Evolutionary conservation across 2,113 vertebrate species (phyloP), one percentile per base, ranked within the genome.

Genomic region (Dolichallabes microphthalmus): DNA sequence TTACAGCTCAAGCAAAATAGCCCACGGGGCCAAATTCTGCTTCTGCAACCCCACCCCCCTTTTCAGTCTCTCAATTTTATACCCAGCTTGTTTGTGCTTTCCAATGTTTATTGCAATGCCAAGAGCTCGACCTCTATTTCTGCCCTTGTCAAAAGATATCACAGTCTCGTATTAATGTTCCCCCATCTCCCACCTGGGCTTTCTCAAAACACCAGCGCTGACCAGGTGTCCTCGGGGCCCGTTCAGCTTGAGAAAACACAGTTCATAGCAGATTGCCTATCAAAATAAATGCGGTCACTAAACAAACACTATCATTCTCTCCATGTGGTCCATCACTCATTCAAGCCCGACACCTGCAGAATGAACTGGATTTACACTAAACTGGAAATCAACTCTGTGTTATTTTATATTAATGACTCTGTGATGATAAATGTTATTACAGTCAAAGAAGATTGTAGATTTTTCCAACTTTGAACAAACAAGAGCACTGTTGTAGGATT

Each of bases 71-170:
- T 57, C 61, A 61, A 10, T 35, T 20, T 19, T 76, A 10, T 45
- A 12, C 66, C 81, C 25, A 45, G 4, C 50, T 45, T 39, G 27
- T 25, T 78, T 50, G 13, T 39, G 19, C 53, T 78, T 71, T 78
- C 52, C 13, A 27, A 11, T 76, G 71, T 82, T 82, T 57, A 86
- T 55, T 81, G 58, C 52, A 66, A 73, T 64, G 22, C 30, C 30
- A 86, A 75, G 63, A 76, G 78, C 39, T 35, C 20, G 79, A 82
- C 79, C 85, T 76, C 71, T 63, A 82, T 86, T 82, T 76, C 79
- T 76, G 45, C 69, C 52, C 80, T 66, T 86, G 79, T 86, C 79
- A 82, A 66, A 82, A 86, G 27, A 82, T 71, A 86, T 86, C 74
- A 82, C 57, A 22, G 27, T 82, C 80, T 53, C 69, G 39, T 52